Evolutionary conservation across 2,888 invertebrate genomes (phyloP).

Genomic region (Diaprepes abbreviatus): DNA sequence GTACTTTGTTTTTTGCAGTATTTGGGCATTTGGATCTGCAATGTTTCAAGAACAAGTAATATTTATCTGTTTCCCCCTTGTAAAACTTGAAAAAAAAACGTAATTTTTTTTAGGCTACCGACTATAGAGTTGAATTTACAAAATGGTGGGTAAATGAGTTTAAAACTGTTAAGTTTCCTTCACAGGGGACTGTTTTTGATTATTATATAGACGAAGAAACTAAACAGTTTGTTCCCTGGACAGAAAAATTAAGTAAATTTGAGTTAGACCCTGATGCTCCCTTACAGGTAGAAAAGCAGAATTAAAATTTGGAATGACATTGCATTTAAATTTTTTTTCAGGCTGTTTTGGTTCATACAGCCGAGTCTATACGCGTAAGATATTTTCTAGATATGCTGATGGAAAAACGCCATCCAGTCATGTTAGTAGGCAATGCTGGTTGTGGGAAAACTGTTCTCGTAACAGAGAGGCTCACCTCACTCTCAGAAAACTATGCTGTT

Average conservation of each 20-base stretch:
- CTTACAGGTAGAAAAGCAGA: slow-evolving; percentile 74
- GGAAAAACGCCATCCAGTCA: slow-evolving; percentile 90
- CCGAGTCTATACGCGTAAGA: slow-evolving; percentile 91
- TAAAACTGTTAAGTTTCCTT: slow-evolving; percentile 93
- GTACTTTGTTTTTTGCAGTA: slow-evolving; percentile 95
- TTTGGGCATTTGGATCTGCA: slow-evolving; percentile 98
- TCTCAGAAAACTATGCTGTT: slow-evolving; percentile 89
- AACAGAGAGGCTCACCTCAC: slow-evolving; percentile 77
- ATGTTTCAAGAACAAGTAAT: slow-evolving; percentile 92
- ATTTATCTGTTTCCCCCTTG: too few species aligned
- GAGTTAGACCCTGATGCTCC: slow-evolving; percentile 93
- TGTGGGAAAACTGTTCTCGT: slow-evolving; percentile 93
- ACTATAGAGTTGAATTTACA: slow-evolving; percentile 87
- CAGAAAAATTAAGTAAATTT: slow-evolving; percentile 89
- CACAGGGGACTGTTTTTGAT: slow-evolving; percentile 94
- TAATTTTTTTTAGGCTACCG: slow-evolving; percentile 68
- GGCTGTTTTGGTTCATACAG: slow-evolving; percentile 92
- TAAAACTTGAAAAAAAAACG: too few species aligned
- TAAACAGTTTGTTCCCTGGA: slow-evolving; percentile 92
- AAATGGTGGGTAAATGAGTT: slow-evolving; percentile 99
- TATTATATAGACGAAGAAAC: slow-evolving; percentile 93
- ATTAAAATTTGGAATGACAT: too few species aligned
- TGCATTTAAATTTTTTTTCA: slow-evolving; percentile 69
- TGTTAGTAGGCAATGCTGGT: slow-evolving; percentile 95
- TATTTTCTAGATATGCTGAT: slow-evolving; percentile 92